These are phyloP conservation scores for Nansenia antarctica DNA, from an alignment of 2,113 vertebrate genomes.

Conservation along the genomic window DNA sequence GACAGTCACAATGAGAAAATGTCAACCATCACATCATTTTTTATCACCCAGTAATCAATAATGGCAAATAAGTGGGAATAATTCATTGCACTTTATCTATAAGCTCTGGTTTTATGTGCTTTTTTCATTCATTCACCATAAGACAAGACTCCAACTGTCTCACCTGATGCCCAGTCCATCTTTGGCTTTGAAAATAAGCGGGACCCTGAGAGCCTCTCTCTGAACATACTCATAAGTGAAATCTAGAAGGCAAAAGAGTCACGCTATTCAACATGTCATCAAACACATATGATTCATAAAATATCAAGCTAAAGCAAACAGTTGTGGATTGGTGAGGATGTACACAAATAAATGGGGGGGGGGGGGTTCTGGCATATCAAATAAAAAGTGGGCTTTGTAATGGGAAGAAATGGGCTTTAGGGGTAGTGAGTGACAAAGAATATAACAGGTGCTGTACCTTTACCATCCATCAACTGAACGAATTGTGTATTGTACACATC, in stretches of 20 bases:
- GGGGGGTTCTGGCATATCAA: no score
- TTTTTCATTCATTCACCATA: neutral
- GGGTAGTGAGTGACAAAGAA: neutral
- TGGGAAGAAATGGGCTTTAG: neutral
- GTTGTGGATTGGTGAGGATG: neutral
- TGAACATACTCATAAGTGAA: conserved; percentile 97
- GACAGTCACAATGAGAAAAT: neutral
- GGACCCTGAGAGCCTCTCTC: conserved; percentile 88
- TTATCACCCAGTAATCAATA: neutral
- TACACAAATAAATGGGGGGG: neutral
- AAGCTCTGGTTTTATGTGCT: neutral
- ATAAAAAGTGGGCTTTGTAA: no score
- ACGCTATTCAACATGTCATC: neutral
- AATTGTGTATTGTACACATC: conserved; percentile 82
- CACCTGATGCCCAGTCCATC: conserved; percentile 96
- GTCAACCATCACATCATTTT: conserved; percentile 4
- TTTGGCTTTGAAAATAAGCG: conserved; percentile 91
- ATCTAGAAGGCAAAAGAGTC: conserved; percentile 76
- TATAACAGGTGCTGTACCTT: conserved; percentile 75
- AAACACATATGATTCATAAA: no score
- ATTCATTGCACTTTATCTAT: neutral
- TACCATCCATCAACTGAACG: conserved; percentile 89
- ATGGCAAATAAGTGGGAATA: neutral
- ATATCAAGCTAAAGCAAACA: neutral
- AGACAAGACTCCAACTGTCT: conserved; percentile 53